Conservation (phyloP, 92 coral and sea anemone species). For the Zoanthus solanderi region DNA sequence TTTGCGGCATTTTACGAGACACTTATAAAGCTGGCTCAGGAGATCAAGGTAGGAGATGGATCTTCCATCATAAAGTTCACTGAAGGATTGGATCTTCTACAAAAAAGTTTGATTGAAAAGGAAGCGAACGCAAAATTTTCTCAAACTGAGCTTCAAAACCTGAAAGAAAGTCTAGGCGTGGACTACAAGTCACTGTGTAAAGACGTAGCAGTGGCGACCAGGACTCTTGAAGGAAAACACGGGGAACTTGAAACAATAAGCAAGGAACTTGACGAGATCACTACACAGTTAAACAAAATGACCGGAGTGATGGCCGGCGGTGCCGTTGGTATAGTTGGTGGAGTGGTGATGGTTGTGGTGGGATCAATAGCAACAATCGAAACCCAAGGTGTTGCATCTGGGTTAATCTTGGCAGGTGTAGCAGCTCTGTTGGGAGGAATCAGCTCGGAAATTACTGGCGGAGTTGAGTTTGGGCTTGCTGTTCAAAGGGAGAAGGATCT, state of each 20-base stretch:
- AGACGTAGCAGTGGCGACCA: background rate
- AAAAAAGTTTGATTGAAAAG: slow-evolving; percentile 33
- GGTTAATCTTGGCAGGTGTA: slow-evolving; percentile 45
- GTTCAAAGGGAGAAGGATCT: slow-evolving; percentile 22
- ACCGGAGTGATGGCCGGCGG: slow-evolving; percentile 24
- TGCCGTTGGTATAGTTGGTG: slow-evolving; percentile 4
- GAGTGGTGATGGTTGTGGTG: slow-evolving; percentile 32
- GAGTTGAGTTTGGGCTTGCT: slow-evolving; percentile 41
- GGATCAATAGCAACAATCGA: slow-evolving; percentile 50
- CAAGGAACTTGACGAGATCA: background rate
- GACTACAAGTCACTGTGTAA: background rate
- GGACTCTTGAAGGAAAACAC: slow-evolving; percentile 20
- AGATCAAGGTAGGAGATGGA: slow-evolving; percentile 30
- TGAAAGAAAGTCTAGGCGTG: background rate
- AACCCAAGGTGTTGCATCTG: slow-evolving; percentile 41
- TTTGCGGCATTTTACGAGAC: slow-evolving; percentile 41
- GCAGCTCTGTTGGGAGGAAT: slow-evolving; percentile 37
- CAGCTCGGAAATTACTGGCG: slow-evolving; percentile 50
- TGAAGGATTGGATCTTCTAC: slow-evolving; percentile 52
- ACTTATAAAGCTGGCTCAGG: slow-evolving; percentile 33
- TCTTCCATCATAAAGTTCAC: slow-evolving; percentile 10
- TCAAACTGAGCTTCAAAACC: background rate
- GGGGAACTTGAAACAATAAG: slow-evolving; percentile 8
- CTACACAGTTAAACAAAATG: background rate
- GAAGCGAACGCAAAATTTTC: slow-evolving; percentile 8